Conservation (phyloP, 2,113 vertebrate species). For the Oreochromis spilurus region DNA sequence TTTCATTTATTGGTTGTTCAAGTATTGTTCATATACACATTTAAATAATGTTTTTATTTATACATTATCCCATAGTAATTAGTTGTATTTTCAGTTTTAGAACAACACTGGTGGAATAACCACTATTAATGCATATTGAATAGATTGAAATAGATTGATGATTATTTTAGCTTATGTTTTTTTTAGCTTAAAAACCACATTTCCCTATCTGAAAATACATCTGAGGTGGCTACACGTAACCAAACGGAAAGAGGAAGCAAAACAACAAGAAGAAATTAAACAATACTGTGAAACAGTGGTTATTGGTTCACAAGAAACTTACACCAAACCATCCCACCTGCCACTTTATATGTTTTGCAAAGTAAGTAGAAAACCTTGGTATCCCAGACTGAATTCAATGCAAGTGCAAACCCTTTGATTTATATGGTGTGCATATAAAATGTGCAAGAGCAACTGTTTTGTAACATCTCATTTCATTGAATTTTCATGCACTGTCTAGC, state of each 20-base stretch:
- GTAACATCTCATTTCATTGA: background rate
- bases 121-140: background rate
- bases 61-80: background rate
- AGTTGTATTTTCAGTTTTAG: background rate
- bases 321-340: background rate
- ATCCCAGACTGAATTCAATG: background rate
- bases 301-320: background rate
- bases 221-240: too few species aligned
- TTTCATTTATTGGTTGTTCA: background rate
- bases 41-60: background rate
- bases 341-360: background rate
- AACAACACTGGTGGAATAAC: background rate
- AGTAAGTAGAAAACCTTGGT: background rate
- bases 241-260: background rate
- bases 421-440: background rate
- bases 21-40: background rate
- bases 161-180: too few species aligned
- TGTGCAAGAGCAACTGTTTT: background rate
- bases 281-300: background rate
- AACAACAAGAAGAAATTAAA: background rate
- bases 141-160: background rate
- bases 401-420: rapidly evolving
- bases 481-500: background rate
- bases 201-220: too few species aligned
- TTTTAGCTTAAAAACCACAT: too few species aligned